A percentile compares a stretch with the other conserved stretches of the same genome.
phyloP scores from a whole-genome alignment of 1,140 invertebrate genomes.

The Drosophila nannoptera region DNA sequence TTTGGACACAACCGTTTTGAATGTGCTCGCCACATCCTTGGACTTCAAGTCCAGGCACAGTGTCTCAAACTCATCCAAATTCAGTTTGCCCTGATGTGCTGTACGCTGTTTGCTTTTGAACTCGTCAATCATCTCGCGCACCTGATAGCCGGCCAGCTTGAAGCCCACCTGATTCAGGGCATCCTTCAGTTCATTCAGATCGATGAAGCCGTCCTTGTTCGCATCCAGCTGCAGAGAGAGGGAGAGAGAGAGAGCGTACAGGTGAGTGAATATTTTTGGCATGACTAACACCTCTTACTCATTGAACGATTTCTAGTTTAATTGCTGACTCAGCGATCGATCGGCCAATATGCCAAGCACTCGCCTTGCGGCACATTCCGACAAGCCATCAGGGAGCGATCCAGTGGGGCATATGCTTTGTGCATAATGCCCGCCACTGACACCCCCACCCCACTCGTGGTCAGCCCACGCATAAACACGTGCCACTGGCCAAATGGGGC shows the following conservation, averaged over 20 bases:
- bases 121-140: conserved; percentile 94
- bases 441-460: background rate
- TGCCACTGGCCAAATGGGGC: no score
- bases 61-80: conserved; percentile 93
- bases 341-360: background rate
- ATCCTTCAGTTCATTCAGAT: conserved; percentile 91
- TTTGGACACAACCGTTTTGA: conserved; percentile 95
- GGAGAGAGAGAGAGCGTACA: background rate
- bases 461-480: conserved; percentile 2
- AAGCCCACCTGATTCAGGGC: conserved; percentile 94
- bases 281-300: background rate
- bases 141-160: conserved; percentile 94
- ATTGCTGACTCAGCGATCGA: conserved; percentile 21
- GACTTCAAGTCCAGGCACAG: conserved; percentile 93
- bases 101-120: conserved; percentile 86
- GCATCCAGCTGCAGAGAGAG: conserved; percentile 87
- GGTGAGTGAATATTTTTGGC: background rate
- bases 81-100: conserved; percentile 87
- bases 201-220: conserved; percentile 94
- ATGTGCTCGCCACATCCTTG: conserved; percentile 92
- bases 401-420: conserved; percentile 11
- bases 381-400: background rate
- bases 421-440: conserved; percentile 2
- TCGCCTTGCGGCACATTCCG: background rate
- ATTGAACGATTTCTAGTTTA: conserved; percentile 3